Evolutionary conservation across 2,113 vertebrate genomes (phyloP).

Genomic region (Vicugna pacos): DNA sequence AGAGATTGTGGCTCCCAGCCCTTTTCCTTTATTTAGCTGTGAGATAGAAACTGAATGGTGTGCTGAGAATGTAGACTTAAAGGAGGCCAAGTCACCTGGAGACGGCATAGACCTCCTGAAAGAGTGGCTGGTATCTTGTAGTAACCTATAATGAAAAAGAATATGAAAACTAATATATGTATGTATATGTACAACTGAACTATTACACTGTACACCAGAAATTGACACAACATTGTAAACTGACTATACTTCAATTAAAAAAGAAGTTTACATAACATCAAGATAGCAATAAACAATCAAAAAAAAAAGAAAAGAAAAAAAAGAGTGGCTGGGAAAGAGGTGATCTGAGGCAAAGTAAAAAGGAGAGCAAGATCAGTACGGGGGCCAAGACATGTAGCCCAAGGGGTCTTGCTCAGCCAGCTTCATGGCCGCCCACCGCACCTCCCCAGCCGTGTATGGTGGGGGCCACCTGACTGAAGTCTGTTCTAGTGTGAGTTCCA

Average conservation of each 20-base stretch:
- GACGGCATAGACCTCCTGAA: not conserved
- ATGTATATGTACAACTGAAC: too few relatives aligned
- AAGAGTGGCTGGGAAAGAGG: not conserved
- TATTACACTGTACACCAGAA: too few relatives aligned
- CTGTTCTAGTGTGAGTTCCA: not conserved
- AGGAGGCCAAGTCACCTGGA: not conserved
- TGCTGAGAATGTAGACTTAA: not conserved
- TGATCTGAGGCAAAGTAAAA: not conserved
- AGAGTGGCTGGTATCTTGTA: not conserved
- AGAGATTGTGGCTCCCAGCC: not conserved
- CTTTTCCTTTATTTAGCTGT: not conserved
- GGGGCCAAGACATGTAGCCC: too few relatives aligned
- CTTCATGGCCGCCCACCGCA: not conserved
- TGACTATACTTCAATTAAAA: too few relatives aligned
- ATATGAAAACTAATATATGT: too few relatives aligned
- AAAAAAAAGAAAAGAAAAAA: too few relatives aligned
- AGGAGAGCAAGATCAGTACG: accelerated
- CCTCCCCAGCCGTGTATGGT: accelerated
- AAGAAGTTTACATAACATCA: too few relatives aligned
- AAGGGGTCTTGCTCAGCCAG: not conserved
- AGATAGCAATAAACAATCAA: too few relatives aligned
- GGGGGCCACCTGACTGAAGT: not conserved
- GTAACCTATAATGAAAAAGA: too few relatives aligned
- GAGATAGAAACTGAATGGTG: not conserved
- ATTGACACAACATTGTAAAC: too few relatives aligned